Evolutionary conservation across 92 coral and sea anemone genomes (phyloP), one percentile per base, ranked within the genome.

Genomic region (Desmophyllum pertusum): DNA sequence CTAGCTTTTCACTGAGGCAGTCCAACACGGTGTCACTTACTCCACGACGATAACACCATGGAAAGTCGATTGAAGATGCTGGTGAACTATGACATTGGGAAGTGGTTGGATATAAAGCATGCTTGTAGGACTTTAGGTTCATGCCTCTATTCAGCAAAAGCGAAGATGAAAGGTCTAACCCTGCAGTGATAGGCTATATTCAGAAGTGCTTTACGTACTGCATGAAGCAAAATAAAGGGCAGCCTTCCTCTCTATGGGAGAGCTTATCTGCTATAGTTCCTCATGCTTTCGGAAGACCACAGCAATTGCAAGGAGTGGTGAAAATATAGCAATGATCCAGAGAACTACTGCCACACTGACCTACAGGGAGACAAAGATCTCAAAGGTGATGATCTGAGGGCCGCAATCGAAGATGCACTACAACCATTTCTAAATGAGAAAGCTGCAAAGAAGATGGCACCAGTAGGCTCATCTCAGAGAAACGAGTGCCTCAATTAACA

Each of bases 261-360:
- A 65, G 85, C n/a, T 29, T 89, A 39, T 19, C 37, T 31, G 61
- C 55, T 25, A 89, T 89, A 33, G 85, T 84, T 7, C 92, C 89
- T n/a, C 89, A 89, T 43, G 92, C 92, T 2, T 84, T 86, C 62
- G 89, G 89, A 9, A n/a, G 81, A 86, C 42, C 85, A 86, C 64
- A 67, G 73, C 40, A 51, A 66, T 10, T 86, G 89, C 67, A 69
- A 77, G 52, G 73, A 53, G 50, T 86, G 89, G 85, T 86, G 89
- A 59, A 64, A 73, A 62, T 61, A 77, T 79, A 70, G 73, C 64
- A n/a, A 23, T 33, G 89, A 86, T 41, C 88, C 77, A 33, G 71
- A 11, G 61, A 86, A 65, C 70, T 86, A 79, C 70, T 52, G 69
- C 31, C 82, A 84, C 78, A 84, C 41, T 35, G 70, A 48, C 64